Evolutionary conservation across 2,113 vertebrate species (phyloP), one percentile per base, ranked within the genome.

Genomic region (Eolophus roseicapilla): DNA sequence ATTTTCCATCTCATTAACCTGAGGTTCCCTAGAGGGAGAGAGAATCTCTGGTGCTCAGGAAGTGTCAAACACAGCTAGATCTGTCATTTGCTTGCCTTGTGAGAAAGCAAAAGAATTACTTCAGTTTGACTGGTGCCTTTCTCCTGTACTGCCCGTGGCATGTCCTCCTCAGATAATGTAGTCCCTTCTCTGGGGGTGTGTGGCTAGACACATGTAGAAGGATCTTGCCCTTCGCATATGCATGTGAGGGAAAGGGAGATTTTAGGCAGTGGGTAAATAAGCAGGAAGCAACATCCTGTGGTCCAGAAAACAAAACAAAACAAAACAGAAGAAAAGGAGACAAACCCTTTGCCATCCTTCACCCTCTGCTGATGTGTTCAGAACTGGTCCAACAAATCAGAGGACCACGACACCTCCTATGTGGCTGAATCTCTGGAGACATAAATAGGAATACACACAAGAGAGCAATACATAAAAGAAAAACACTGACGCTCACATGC

Each of bases 61-160:
- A 88, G 73, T 96, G 86, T 96, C 95, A 98, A 37, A 43, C 86
- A 88, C 92, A 94, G 96, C 86, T 95, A 97, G 93, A 95, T 90
- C 60, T 85, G 75, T 87, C 94, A 71, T 95, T 96, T 90, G 59
- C 95, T 96, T 93, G 62, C 85, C 83, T 96, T 86, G 81, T 81
- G 73, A 95, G 91, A 97, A 96, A 96, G 88, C 29, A 63, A 69
- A 87, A 94, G 16, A 83, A 18, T 90, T 70, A 19, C 46, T 93
- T 96, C 83, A 47, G 50, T 90, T 84, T 94, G 96, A 84, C 55
- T 75, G 27, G 23, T 23, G 57, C 29, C n/a, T 93, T 81, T 59
- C 44, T 93, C 47, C 24, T 75, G 41, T 8, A 23, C 43, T 2
- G 5, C 35, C 43, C 33, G 15, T 52, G 39, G 50, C 17, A 3